phyloP scores from a whole-genome alignment of 2,797 vertebrate genomes.

The Aulostomus chinensis region DNA sequence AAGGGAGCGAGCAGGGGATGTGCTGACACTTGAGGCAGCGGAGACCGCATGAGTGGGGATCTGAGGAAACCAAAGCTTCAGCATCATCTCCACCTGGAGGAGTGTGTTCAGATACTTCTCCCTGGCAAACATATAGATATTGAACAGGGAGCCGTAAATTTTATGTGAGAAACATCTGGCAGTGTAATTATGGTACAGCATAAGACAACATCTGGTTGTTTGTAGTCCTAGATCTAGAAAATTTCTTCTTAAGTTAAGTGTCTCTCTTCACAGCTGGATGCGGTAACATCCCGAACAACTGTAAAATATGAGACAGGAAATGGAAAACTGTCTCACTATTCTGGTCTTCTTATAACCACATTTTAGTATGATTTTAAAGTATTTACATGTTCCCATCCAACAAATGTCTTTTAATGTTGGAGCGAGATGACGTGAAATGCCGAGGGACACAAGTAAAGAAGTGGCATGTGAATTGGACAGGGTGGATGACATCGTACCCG shows the following conservation, averaged over 20 bases:
- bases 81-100: constrained; percentile 93
- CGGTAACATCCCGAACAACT: no score
- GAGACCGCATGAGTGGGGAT: constrained; percentile 66
- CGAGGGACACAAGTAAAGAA: not conserved
- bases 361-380: constrained; percentile 5
- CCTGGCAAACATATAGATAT: constrained; percentile 57
- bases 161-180: not conserved
- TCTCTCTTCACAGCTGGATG: no score
- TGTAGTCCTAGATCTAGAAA: no score
- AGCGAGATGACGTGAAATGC: no score
- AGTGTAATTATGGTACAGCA: not conserved
- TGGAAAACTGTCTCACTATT: no score
- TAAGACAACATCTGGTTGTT: constrained; percentile 8
- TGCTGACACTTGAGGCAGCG: constrained; percentile 8
- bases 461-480: not conserved
- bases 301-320: no score
- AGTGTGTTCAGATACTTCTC: constrained; percentile 89
- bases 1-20: constrained; percentile 41
- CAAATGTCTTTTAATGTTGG: not conserved
- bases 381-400: constrained; percentile 2
- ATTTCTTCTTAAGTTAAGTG: no score
- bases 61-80: constrained; percentile 93
- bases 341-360: no score
- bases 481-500: constrained; percentile 80
- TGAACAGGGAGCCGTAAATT: not conserved